Evolutionary conservation across 2,888 invertebrate species (phyloP), one percentile per base, ranked within the genome.

Genomic region (Cheilosia vernalis): DNA sequence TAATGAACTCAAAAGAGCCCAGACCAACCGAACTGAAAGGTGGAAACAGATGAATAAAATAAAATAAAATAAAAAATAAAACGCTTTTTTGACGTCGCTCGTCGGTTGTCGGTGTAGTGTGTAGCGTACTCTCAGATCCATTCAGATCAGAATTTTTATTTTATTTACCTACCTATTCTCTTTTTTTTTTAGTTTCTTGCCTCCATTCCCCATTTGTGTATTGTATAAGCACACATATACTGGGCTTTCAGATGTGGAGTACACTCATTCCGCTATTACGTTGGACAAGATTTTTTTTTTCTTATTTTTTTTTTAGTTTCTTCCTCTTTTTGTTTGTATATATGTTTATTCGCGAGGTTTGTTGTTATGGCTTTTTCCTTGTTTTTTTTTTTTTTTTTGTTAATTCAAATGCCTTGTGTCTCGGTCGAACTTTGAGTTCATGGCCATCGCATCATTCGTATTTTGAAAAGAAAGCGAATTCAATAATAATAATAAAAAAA

Each of bases 391-490:
- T 78, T 40, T 55, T 77, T n/a, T 42, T 53, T 60, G 49, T 64
- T 47, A 64, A 67, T 83, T 79, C 79, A 64, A 73, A 61, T 79
- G 73, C 69, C 79, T 83, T 51, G 73, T 67, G 63, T 74, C 61
- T 79, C 73, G 73, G 73, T 61, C 61, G 69, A 64, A 64, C 33
- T 51, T 69, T 37, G 80, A 80, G 84, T 84, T 84, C 84, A 84
- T 74, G 84, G 84, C 80, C 84, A 80, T 74, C 74, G 64, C 63
- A 80, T 74, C 79, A 69, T 63, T 74, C 58, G 78, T 79, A 78
- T 74, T 80, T 84, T 55, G 61, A 74, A 84, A 84, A 84, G 84
- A 84, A 84, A 84, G 80, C 80, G 84, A 84, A 80, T 74, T 74
- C 44, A 80, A 84, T 58, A 69, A 30, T 55, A 70, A 44, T 30